These are phyloP conservation scores for Mayetiola destructor DNA, from an alignment of 2,888 invertebrate genomes.

Conservation along the genomic window DNA sequence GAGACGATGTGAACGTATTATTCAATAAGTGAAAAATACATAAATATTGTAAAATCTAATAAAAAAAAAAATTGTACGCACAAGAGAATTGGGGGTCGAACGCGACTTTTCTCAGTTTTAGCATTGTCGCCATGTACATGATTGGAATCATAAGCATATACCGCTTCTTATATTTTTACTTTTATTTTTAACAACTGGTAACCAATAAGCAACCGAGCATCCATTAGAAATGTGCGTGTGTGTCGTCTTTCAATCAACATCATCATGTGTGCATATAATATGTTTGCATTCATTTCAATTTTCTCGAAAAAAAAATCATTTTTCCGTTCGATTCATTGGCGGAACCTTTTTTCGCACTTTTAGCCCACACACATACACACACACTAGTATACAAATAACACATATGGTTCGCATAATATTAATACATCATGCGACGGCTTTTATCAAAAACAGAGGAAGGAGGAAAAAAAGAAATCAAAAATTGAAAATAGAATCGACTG, in stretches of 20 bases:
- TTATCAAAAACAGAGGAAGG: not conserved
- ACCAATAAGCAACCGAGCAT: too few species aligned
- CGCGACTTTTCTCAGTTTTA: too few species aligned
- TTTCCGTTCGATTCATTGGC: not conserved
- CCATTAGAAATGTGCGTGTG: not conserved
- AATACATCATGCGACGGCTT: not conserved
- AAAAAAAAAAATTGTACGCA: too few species aligned
- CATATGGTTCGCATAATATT: constrained; percentile 7
- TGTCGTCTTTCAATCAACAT: not conserved
- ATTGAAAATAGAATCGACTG: too few species aligned
- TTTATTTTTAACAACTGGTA: too few species aligned
- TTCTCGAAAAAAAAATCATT: not conserved
- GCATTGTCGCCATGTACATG: too few species aligned
- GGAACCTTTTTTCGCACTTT: not conserved
- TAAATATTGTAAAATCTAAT: too few species aligned
- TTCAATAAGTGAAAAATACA: too few species aligned
- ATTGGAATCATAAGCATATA: too few species aligned
- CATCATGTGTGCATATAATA: constrained; percentile 9
- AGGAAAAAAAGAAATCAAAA: not conserved
- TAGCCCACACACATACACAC: not conserved
- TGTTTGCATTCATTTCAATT: not conserved
- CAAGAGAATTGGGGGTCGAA: too few species aligned
- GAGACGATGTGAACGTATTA: too few species aligned
- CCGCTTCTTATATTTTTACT: too few species aligned
- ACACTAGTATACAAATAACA: not conserved